A percentile compares a stretch with the other conserved stretches of the same genome.
Evolutionary conservation across 2,888 invertebrate genomes (phyloP).

Genomic region (Philonicus albiceps): DNA sequence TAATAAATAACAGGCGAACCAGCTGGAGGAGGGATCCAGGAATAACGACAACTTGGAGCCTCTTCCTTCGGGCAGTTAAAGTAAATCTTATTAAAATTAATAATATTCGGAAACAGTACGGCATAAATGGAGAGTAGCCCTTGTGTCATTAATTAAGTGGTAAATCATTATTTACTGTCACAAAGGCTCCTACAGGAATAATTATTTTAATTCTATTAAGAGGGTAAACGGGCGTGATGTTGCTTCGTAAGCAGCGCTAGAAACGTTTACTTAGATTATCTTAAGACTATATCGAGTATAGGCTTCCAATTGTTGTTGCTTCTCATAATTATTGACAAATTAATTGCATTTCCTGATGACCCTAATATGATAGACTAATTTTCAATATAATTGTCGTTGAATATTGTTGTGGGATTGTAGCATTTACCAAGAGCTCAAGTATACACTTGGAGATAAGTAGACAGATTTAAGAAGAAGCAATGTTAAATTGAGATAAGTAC

Average conservation of each 20-base stretch:
- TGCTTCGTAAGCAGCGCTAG: neutral
- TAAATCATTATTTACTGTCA: constrained; percentile 39
- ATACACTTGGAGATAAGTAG: neutral
- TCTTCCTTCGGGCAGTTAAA: neutral
- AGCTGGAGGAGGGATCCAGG: neutral
- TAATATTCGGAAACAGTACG: constrained; percentile 23
- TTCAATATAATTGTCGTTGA: neutral
- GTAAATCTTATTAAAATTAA: constrained; percentile 38
- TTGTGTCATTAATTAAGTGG: constrained; percentile 27
- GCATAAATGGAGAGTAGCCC: constrained; percentile 20
- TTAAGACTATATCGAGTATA: neutral
- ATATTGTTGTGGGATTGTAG: neutral
- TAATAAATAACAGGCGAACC: constrained; percentile 28
- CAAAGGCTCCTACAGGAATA: constrained; percentile 1
- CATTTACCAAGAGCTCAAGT: neutral
- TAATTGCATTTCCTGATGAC: neutral
- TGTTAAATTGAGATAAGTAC: neutral
- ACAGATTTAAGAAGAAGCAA: neutral
- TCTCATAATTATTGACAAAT: neutral
- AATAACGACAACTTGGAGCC: neutral
- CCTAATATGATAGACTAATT: neutral
- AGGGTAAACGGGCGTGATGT: neutral
- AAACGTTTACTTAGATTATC: neutral
- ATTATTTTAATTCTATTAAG: constrained; percentile 22
- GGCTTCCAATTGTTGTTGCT: neutral